These are phyloP conservation scores for Antitype chi DNA, from an alignment of 2,888 invertebrate species.

Conservation along the genomic window DNA sequence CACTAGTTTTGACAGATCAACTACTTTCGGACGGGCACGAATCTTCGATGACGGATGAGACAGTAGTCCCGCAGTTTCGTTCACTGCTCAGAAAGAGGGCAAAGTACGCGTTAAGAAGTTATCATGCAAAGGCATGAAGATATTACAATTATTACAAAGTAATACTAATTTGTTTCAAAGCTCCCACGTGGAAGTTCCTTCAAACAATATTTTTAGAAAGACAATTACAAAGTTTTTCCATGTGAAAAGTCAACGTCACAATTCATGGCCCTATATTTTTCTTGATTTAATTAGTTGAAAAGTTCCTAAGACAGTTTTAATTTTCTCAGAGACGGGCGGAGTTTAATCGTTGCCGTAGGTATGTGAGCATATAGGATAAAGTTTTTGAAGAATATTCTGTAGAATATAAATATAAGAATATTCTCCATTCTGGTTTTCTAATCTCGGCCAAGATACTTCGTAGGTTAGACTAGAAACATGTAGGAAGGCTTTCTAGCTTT, in stretches of 20 bases:
- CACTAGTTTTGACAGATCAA: too few species aligned
- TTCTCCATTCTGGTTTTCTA: slow-evolving; percentile 30
- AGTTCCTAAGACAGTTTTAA: slow-evolving; percentile 67
- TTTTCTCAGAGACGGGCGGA: slow-evolving; percentile 59
- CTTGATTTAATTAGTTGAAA: slow-evolving; percentile 67
- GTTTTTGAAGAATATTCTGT: slow-evolving; percentile 44
- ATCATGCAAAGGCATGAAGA: background rate
- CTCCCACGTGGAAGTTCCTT: background rate
- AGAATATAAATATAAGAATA: too few species aligned
- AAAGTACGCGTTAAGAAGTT: background rate
- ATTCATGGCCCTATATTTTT: slow-evolving; percentile 60
- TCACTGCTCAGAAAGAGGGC: too few species aligned
- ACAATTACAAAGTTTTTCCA: slow-evolving; percentile 42
- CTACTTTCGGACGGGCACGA: too few species aligned
- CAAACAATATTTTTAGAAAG: slow-evolving; percentile 22
- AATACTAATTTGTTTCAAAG: slow-evolving; percentile 1
- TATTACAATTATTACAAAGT: background rate
- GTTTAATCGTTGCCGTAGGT: slow-evolving; percentile 54
- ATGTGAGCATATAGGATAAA: slow-evolving; percentile 37
- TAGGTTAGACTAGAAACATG: slow-evolving; percentile 5
- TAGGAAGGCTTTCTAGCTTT: background rate
- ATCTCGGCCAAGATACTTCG: slow-evolving; percentile 21
- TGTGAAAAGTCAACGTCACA: slow-evolving; percentile 33
- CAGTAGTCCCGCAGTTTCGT: too few species aligned
- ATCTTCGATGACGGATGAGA: too few species aligned